Evolutionary conservation across 2,797 vertebrate genomes (phyloP).

Genomic region (Atherinosoma microstoma): DNA sequence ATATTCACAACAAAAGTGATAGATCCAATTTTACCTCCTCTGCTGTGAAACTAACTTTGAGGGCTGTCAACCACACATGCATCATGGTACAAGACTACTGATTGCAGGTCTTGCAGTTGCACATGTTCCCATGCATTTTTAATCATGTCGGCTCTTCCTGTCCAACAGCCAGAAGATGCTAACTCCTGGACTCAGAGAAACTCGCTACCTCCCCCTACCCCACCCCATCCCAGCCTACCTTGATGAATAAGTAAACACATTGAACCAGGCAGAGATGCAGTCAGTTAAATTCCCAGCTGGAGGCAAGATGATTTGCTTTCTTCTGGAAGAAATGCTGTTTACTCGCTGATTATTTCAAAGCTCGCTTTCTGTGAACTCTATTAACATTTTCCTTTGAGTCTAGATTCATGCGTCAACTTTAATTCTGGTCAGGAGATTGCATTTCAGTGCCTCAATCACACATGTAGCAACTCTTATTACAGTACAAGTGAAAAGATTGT

Average conservation of each 20-base stretch:
- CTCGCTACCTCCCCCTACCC: constrained; percentile 31
- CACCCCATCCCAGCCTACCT: constrained; percentile 42
- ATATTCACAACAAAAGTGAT: not conserved
- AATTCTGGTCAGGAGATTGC: constrained; percentile 52
- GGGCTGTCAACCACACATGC: constrained; percentile 53
- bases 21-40: not conserved
- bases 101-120: constrained; percentile 49
- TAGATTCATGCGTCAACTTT: constrained; percentile 37
- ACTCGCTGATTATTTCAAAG: constrained; percentile 52
- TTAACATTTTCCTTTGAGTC: constrained; percentile 57
- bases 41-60: constrained; percentile 43
- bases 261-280: constrained; percentile 64
- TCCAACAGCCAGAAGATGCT: constrained; percentile 62
- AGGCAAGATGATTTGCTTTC: constrained; percentile 69
- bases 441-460: constrained; percentile 42
- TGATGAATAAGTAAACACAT: constrained; percentile 82
- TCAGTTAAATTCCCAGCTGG: constrained; percentile 60
- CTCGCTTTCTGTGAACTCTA: constrained; percentile 60
- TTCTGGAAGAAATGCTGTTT: constrained; percentile 69
- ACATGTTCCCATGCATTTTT: constrained; percentile 77
- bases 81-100: constrained; percentile 56
- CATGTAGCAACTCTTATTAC: constrained; percentile 15
- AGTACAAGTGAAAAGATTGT: not conserved
- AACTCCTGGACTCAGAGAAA: constrained; percentile 64
- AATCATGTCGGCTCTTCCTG: constrained; percentile 60